Evolutionary conservation across 2,797 vertebrate genomes (phyloP).

Genomic region (Nothura maculosa): DNA sequence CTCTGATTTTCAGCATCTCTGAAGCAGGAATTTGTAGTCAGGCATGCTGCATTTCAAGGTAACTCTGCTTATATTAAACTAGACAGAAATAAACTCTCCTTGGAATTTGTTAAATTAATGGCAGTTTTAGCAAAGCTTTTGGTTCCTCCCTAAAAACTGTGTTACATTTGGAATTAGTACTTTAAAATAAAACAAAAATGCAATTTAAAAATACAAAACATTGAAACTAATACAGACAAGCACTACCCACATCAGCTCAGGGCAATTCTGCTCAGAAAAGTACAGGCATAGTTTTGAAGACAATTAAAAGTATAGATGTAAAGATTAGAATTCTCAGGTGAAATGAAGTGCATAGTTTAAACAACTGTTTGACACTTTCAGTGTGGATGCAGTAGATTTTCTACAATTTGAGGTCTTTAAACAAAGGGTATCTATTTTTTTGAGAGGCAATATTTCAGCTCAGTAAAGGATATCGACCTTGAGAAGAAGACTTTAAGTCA

Average conservation of each 20-base stretch:
- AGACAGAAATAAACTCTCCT: slow-evolving; percentile 33
- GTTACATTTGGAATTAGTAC: slow-evolving; percentile 4
- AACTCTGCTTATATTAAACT: slow-evolving; percentile 37
- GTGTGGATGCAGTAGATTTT: background rate
- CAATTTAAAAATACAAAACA: background rate
- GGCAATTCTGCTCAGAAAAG: background rate
- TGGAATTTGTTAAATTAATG: slow-evolving; percentile 26
- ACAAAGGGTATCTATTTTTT: background rate
- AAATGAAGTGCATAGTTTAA: background rate
- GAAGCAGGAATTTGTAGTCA: slow-evolving; percentile 41
- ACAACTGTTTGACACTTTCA: background rate
- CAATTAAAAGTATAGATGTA: background rate
- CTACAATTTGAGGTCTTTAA: background rate
- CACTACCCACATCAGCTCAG: background rate
- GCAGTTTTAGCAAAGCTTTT: slow-evolving; percentile 10
- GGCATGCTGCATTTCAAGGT: background rate
- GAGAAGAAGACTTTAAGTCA: background rate
- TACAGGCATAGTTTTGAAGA: background rate
- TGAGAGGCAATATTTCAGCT: background rate
- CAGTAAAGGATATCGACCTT: background rate
- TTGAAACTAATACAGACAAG: background rate
- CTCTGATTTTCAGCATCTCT: slow-evolving; percentile 15
- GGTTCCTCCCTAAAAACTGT: background rate
- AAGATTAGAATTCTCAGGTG: background rate
- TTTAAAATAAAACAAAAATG: slow-evolving; percentile 49